phyloP scores from a whole-genome alignment of 1,140 invertebrate species.

The Pachypeltis micranthus region DNA sequence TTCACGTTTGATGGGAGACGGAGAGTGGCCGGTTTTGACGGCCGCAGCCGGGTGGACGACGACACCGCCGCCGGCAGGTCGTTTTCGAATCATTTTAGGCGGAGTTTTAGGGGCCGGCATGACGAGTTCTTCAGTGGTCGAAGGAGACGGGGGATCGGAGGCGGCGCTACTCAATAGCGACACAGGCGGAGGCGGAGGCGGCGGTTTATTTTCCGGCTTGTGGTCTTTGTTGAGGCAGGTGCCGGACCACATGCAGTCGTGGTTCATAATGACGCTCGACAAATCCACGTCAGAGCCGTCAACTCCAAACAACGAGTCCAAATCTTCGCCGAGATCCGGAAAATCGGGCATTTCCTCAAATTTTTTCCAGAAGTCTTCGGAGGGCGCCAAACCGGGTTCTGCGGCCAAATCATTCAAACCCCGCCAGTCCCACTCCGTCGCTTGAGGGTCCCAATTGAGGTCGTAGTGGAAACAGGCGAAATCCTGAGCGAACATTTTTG shows the following conservation, averaged over 20 bases:
- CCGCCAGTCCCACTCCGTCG: conserved; percentile 11
- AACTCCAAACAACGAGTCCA: conserved; percentile 27
- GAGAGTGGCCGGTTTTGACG: background rate
- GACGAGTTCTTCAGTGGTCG: conserved; percentile 11
- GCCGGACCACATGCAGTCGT: conserved; percentile 58
- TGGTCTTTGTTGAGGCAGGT: conserved; percentile 42
- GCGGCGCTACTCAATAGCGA: no score
- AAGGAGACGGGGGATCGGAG: conserved; percentile 27
- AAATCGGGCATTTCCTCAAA: conserved; percentile 37
- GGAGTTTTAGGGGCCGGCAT: conserved; percentile 19
- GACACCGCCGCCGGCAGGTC: no score
- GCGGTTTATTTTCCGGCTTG: conserved; percentile 23
- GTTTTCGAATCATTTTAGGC: conserved; percentile 15
- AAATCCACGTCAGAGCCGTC: conserved; percentile 20
- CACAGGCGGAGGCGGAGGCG: conserved; percentile 18
- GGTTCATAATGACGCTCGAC: conserved; percentile 37
- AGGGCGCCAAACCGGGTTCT: conserved; percentile 29
- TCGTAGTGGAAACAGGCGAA: conserved; percentile 3
- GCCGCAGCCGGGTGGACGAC: no score
- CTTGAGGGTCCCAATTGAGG: conserved; percentile 7
- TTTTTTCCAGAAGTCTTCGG: conserved; percentile 43
- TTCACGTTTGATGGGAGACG: conserved; percentile 27
- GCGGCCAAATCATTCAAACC: conserved; percentile 14
- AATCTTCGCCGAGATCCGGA: conserved; percentile 31
- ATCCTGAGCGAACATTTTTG: conserved; percentile 7